Base-by-base conservation (phyloP, 2,113 vertebrate species). In the Anas platyrhynchos region DNA sequence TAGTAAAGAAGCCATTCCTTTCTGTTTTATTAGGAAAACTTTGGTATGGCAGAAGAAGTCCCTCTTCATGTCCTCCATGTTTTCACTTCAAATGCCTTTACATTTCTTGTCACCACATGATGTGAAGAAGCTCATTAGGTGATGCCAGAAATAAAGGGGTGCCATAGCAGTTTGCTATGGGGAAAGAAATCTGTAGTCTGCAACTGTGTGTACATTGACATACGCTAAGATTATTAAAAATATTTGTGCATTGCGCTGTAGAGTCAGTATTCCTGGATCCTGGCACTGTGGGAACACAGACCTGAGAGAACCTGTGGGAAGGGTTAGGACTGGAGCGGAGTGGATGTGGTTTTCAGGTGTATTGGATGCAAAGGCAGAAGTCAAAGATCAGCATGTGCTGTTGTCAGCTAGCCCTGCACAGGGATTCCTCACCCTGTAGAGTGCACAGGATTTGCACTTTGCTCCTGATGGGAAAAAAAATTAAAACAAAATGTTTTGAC, bases 91-190 rank as follows among this genome's bases (percentile, higher is more conserved):
- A 84, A 88, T 1, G 8, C 48, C 38, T 83, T 86, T 96, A 38
- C 1, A 1, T 77, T 78, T 95, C 48, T 72, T 94, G 66, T 72
- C 69, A 46, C 79, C 32, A 32, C 61, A 32, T 5, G 67, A 63
- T 9, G 32, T 67, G 65, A 43, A 34, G 71, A 86, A 90, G 76
- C 80, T 93, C 77, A 75, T 93, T 89, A 93, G 58, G 77, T 79
- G 56, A 14, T 68, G 65, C 56, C 83, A 96, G 87, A 82, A 84
- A 81, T 73, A 88, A 82, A 74, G 34, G 29, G 14, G 50, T 71
- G 5, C 58, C 58, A 31, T 1, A 91, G 75, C 58, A 48, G 26
- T 52, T 91, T 81, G 26, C 68, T 44, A 56, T 67, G 69, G 48
- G 46, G 38, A 92, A 74, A 76, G 67, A 48, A 69, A 86, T 83